A percentile compares a stretch with the other conserved stretches of the same genome.
These are phyloP conservation scores for Channallabes apus DNA, from an alignment of 2,797 vertebrate species.

Conservation along the genomic window DNA sequence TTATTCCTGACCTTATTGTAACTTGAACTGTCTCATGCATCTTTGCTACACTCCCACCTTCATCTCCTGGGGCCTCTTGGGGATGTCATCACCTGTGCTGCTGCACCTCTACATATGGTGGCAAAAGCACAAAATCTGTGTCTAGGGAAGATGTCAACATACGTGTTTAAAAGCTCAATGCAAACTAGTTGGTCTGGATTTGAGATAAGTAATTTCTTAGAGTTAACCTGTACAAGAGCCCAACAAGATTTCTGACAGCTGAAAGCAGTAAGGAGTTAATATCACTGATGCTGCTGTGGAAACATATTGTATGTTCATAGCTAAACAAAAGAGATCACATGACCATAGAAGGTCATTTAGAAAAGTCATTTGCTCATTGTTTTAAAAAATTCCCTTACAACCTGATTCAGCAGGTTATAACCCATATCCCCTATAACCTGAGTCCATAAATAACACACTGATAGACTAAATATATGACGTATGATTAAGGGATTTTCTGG, in stretches of 20 bases:
- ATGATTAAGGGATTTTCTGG: background rate
- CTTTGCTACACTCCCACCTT: background rate
- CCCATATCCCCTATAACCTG: no score
- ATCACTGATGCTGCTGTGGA: background rate
- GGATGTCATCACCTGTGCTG: constrained; percentile 28
- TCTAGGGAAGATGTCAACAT: background rate
- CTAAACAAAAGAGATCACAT: background rate
- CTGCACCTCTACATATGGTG: background rate
- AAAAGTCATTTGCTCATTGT: background rate
- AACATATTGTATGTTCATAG: background rate
- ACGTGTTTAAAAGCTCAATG: constrained; percentile 1
- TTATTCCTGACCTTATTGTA: background rate
- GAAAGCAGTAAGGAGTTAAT: background rate
- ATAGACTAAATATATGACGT: constrained; percentile 8
- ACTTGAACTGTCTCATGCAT: background rate
- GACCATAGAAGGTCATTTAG: background rate
- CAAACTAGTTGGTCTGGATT: background rate
- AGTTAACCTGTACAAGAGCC: background rate
- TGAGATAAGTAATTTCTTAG: background rate
- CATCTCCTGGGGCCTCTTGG: constrained; percentile 1
- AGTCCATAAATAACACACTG: background rate
- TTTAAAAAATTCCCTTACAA: background rate
- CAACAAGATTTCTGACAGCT: background rate
- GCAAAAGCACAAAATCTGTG: constrained; percentile 25
- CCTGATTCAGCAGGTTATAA: background rate